Evolutionary conservation across 2,888 invertebrate genomes (phyloP).

Genomic region (Scaptomyza parva): DNA sequence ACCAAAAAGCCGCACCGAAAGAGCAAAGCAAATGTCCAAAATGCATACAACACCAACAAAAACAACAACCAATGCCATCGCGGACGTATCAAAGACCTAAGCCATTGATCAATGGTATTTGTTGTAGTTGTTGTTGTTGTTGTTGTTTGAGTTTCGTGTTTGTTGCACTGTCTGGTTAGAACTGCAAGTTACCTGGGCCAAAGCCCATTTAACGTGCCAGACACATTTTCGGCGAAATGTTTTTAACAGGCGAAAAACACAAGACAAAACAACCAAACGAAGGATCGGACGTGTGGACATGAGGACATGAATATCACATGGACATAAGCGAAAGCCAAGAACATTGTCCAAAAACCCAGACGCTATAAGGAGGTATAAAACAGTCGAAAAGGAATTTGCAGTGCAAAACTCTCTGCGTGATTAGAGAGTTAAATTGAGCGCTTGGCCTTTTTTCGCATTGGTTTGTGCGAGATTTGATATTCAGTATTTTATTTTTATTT

Average conservation of each 20-base stretch:
- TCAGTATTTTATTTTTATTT: constrained; percentile 5
- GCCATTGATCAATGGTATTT: constrained; percentile 77
- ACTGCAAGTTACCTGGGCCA: constrained; percentile 75
- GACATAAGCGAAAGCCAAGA: constrained; percentile 62
- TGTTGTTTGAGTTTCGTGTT: constrained; percentile 57
- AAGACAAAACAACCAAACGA: constrained; percentile 17
- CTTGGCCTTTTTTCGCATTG: constrained; percentile 36
- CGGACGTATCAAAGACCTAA: constrained; percentile 79
- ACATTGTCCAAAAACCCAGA: constrained; percentile 26
- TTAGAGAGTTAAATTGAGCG: constrained; percentile 77
- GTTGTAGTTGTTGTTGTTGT: constrained; percentile 63
- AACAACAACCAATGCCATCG: constrained; percentile 44
- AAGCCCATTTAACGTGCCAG: constrained; percentile 77
- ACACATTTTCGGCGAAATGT: constrained; percentile 80
- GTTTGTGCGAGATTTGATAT: constrained; percentile 52
- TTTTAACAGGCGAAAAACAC: constrained; percentile 67
- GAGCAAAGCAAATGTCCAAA: constrained; percentile 39
- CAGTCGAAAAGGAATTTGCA: constrained; percentile 61
- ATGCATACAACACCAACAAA: constrained; percentile 50
- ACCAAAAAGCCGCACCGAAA: constrained; percentile 52
- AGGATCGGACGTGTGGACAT: constrained; percentile 50
- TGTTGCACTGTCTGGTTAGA: constrained; percentile 77
- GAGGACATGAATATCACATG: constrained; percentile 22
- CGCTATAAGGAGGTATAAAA: constrained; percentile 30
- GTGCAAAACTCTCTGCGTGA: constrained; percentile 72